Conservation (phyloP, 1,140 invertebrate genomes). For the Wiebesia pumilae region DNA sequence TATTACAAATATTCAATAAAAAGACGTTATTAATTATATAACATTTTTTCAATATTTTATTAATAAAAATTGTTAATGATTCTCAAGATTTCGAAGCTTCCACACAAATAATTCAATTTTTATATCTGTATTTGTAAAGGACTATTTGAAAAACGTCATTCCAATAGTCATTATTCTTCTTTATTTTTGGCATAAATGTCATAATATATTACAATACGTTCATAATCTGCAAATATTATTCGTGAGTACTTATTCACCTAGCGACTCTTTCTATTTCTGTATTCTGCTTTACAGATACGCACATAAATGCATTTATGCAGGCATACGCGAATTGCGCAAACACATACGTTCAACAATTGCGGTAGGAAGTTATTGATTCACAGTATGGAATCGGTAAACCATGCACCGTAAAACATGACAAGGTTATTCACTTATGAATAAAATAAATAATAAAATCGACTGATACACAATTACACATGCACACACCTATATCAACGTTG, state of each 20-base stretch:
- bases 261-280: not conserved
- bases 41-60: too few species aligned
- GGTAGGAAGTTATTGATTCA: conserved; percentile 27
- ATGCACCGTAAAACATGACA: not conserved
- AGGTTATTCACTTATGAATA: not conserved
- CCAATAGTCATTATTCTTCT: too few species aligned
- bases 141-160: too few species aligned
- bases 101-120: too few species aligned
- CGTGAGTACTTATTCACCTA: not conserved
- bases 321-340: not conserved
- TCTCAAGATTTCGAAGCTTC: too few species aligned
- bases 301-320: not conserved
- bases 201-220: not conserved
- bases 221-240: conserved; percentile 16
- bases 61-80: too few species aligned
- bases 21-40: too few species aligned
- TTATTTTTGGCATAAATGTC: not conserved
- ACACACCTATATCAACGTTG: not conserved
- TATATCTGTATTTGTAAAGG: too few species aligned
- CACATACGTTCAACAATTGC: not conserved
- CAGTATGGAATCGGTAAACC: not conserved
- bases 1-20: too few species aligned
- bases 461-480: not conserved
- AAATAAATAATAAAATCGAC: conserved; percentile 28
- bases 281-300: not conserved